These are phyloP conservation scores for Eospalax fontanierii DNA, from an alignment of 2,797 vertebrate species.

Conservation along the genomic window DNA sequence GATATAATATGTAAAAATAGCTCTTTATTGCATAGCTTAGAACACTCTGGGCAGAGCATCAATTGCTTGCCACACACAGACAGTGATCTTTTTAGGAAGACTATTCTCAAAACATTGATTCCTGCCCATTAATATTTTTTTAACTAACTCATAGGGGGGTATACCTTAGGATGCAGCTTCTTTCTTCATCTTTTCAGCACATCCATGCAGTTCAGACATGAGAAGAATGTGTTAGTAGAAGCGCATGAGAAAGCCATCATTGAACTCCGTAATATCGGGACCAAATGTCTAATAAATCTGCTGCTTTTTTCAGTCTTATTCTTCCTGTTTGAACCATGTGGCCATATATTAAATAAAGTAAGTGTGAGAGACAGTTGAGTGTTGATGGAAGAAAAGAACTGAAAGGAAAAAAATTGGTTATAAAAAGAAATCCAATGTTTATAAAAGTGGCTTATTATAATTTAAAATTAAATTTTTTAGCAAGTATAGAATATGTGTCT, in stretches of 20 bases:
- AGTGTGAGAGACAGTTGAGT: background rate
- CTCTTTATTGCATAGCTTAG: background rate
- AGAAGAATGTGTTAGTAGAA: slow-evolving; percentile 15
- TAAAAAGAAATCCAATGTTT: background rate
- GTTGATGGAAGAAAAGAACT: slow-evolving; percentile 25
- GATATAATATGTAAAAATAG: slow-evolving; percentile 17
- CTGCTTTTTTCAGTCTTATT: background rate
- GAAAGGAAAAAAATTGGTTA: background rate
- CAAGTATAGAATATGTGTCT: background rate
- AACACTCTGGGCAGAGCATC: background rate
- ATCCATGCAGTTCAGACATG: background rate
- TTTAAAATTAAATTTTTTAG: slow-evolving; percentile 49
- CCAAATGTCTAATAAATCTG: slow-evolving; percentile 31
- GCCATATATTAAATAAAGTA: background rate
- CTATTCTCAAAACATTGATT: background rate
- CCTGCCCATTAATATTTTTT: background rate
- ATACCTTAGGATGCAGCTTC: background rate
- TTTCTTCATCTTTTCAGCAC: background rate
- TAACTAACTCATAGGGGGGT: background rate
- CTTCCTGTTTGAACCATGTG: background rate
- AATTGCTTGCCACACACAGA: background rate
- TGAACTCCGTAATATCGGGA: background rate
- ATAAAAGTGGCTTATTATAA: slow-evolving; percentile 25
- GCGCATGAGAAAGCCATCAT: background rate
- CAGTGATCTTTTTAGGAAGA: slow-evolving; percentile 24